A percentile compares a stretch with the other conserved stretches of the same genome.
These are phyloP conservation scores for Drosophila busckii DNA, from an alignment of 1,140 invertebrate species.

Conservation along the genomic window DNA sequence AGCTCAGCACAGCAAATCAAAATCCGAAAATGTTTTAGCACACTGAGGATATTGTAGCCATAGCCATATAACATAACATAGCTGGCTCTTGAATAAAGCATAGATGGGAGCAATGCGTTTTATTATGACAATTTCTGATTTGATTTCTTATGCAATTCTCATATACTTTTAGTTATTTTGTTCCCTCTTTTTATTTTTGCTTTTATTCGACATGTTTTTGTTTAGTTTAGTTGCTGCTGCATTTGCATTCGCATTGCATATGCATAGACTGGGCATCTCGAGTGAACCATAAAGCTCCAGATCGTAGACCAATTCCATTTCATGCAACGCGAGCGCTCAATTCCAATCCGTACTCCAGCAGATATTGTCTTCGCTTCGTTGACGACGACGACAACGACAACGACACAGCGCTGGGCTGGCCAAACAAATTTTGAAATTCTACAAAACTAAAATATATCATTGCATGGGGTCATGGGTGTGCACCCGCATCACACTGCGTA, in stretches of 20 bases:
- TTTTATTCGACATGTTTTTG: constrained; percentile 28
- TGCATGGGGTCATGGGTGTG: constrained; percentile 8
- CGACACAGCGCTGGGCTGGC: constrained; percentile 22
- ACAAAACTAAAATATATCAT: constrained; percentile 64
- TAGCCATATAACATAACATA: too few species aligned
- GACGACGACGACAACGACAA: constrained; percentile 25
- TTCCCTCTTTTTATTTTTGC: constrained; percentile 4
- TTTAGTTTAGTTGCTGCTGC: constrained; percentile 49
- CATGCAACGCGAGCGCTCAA: neutral
- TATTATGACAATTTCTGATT: constrained; percentile 74
- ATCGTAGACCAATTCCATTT: neutral
- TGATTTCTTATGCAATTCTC: constrained; percentile 71
- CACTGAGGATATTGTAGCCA: too few species aligned
- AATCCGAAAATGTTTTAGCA: constrained; percentile 5
- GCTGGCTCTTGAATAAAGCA: constrained; percentile 53
- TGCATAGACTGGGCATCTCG: constrained; percentile 47
- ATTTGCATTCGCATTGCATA: constrained; percentile 40
- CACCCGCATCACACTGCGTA: constrained; percentile 10
- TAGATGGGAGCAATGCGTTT: constrained; percentile 47
- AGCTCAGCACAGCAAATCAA: constrained; percentile 16
- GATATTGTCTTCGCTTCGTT: constrained; percentile 63
- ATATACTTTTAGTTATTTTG: neutral
- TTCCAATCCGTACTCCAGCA: too few species aligned
- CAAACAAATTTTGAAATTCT: constrained; percentile 52
- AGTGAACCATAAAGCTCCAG: constrained; percentile 22